phyloP scores from a whole-genome alignment of 2,888 invertebrate species.

The Orthosia gothica region DNA sequence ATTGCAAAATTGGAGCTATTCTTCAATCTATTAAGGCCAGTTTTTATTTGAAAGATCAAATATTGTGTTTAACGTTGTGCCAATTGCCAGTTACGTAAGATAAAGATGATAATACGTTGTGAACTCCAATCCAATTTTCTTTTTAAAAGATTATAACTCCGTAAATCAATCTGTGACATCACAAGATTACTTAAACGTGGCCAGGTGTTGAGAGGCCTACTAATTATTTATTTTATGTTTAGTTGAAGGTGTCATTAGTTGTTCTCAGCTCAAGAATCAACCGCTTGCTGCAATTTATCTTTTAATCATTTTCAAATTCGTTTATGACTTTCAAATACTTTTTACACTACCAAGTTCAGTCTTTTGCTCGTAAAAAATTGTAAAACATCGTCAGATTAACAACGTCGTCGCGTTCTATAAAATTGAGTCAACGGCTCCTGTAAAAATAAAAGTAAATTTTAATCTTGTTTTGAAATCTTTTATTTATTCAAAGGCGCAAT shows the following conservation, averaged over 20 bases:
- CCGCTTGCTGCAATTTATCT: background rate
- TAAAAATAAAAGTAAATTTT: slow-evolving; percentile 29
- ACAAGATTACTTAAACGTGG: no score
- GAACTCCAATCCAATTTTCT: no score
- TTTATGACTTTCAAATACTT: background rate
- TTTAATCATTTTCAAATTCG: background rate
- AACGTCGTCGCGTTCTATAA: background rate
- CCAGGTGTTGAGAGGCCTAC: no score
- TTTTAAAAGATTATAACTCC: no score
- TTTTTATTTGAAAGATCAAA: background rate
- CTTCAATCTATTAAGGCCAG: background rate
- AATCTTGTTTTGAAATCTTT: slow-evolving; percentile 34
- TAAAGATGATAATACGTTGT: no score
- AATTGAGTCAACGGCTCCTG: slow-evolving; percentile 12
- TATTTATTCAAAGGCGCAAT: slow-evolving; percentile 36
- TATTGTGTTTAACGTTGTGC: background rate
- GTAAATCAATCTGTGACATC: no score
- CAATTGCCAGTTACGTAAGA: background rate
- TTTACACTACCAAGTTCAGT: background rate
- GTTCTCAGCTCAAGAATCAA: no score
- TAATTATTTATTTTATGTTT: no score
- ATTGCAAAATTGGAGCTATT: slow-evolving; percentile 14
- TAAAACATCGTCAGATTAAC: slow-evolving; percentile 15
- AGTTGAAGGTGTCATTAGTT: background rate
- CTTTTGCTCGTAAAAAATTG: slow-evolving; percentile 12